Evolutionary conservation across 2,888 invertebrate species (phyloP).

Genomic region (Morpho deidamia): DNA sequence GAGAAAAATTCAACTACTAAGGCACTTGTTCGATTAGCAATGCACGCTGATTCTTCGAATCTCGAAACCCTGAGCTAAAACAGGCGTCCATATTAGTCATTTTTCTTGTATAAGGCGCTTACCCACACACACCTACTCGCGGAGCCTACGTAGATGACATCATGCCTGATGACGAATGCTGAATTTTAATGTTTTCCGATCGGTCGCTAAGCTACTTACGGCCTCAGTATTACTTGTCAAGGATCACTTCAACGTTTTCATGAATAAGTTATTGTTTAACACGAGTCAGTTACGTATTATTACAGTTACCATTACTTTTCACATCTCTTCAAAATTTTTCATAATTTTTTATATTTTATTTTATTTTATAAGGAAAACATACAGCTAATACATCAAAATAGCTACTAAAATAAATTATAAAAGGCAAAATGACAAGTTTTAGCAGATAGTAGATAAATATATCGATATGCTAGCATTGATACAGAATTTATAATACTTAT

Average conservation of each 20-base stretch:
- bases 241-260: conserved; percentile 28
- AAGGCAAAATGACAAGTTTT: too few species aligned
- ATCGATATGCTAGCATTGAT: too few species aligned
- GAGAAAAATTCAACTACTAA: conserved; percentile 40
- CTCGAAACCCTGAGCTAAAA: conserved; percentile 48
- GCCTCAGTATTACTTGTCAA: conserved; percentile 34
- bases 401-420: too few species aligned
- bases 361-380: too few species aligned
- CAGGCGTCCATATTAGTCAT: conserved; percentile 56
- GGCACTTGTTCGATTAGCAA: conserved; percentile 26
- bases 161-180: conserved; percentile 46
- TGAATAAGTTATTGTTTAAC: conserved; percentile 3
- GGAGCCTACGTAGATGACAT: conserved; percentile 53
- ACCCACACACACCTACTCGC: conserved; percentile 49
- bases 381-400: too few species aligned
- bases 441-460: too few species aligned
- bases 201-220: conserved; percentile 36
- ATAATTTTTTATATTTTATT: too few species aligned
- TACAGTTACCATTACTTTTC: too few species aligned
- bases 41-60: conserved; percentile 23
- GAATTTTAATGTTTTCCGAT: conserved; percentile 59
- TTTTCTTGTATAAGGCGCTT: conserved; percentile 60
- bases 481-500: too few species aligned
- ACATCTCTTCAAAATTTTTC: neutral
- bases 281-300: neutral